phyloP scores from a whole-genome alignment of 1,140 invertebrate genomes.

The Atta colombica region DNA sequence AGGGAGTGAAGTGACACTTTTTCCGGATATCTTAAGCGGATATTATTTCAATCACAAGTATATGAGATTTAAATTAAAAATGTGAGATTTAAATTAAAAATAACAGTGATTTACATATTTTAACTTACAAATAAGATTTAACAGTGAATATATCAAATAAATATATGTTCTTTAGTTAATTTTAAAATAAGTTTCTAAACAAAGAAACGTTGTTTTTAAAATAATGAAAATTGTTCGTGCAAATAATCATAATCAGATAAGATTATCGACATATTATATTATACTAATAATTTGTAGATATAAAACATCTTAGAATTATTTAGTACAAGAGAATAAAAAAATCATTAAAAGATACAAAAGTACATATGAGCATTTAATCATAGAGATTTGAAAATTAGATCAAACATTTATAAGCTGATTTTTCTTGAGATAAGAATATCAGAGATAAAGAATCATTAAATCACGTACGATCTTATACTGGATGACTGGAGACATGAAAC shows the following conservation, averaged over 20 bases:
- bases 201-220: not conserved
- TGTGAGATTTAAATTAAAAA: constrained; percentile 8
- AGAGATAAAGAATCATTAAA: not conserved
- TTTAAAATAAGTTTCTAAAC: not conserved
- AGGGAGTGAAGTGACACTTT: constrained; percentile 8
- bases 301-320: not conserved
- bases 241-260: not conserved
- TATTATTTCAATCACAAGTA: not conserved
- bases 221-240: not conserved
- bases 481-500: not conserved
- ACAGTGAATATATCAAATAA: not conserved
- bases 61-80: not conserved
- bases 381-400: not conserved
- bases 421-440: constrained; percentile 10
- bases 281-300: not conserved
- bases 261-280: not conserved
- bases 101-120: not conserved
- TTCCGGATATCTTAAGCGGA: not conserved
- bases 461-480: not conserved
- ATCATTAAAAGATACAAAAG: not conserved
- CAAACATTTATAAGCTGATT: not conserved
- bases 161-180: not conserved
- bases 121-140: not conserved
- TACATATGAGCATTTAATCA: not conserved
- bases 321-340: not conserved